These are phyloP conservation scores for Azemiops feae DNA, from an alignment of 2,113 vertebrate genomes.

Conservation along the genomic window DNA sequence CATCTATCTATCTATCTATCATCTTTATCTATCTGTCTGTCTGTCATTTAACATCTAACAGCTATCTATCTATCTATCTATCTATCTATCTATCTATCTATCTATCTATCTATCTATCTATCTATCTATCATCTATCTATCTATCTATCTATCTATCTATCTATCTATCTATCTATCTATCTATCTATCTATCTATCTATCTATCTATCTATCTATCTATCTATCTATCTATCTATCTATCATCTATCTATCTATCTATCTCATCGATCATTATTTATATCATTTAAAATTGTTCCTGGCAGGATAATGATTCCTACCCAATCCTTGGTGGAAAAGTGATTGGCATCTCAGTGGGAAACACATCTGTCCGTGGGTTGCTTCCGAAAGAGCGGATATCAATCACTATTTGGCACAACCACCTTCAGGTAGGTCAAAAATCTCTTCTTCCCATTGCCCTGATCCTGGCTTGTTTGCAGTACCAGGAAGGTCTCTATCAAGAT, in stretches of 20 bases:
- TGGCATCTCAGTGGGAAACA: slow-evolving; percentile 69
- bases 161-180: not conserved
- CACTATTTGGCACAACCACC: slow-evolving; percentile 69
- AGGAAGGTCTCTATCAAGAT: not conserved
- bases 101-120: not conserved
- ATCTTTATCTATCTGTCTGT: not conserved
- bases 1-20: not conserved
- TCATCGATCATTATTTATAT: not conserved
- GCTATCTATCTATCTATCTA: too few species aligned
- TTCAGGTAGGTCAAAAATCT: slow-evolving; percentile 67
- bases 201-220: too few species aligned
- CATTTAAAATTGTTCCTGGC: not conserved
- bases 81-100: too few species aligned
- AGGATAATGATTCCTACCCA: slow-evolving; percentile 64
- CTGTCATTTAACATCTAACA: too few species aligned
- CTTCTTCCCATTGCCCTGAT: not conserved
- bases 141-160: not conserved
- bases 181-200: too few species aligned
- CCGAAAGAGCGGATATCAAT: slow-evolving; percentile 69
- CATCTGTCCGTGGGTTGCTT: slow-evolving; percentile 69
- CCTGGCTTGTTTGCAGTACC: not conserved
- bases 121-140: not conserved
- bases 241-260: not conserved
- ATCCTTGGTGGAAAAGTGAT: slow-evolving; percentile 76
- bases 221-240: too few species aligned